These are phyloP conservation scores for Andricus curvator DNA, from an alignment of 2,888 invertebrate species.

Conservation along the genomic window DNA sequence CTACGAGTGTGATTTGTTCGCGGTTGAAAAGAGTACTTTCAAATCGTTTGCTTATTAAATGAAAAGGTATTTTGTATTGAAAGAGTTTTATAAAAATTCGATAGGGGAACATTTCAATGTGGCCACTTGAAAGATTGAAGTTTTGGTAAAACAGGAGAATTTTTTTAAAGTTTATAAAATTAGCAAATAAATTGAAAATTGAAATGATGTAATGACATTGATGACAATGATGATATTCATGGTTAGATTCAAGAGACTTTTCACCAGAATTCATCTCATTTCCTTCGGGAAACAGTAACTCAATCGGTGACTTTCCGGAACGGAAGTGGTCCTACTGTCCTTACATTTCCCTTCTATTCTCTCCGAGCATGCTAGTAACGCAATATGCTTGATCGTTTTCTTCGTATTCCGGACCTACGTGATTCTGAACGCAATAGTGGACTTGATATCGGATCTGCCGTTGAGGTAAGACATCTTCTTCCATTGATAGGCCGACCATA, in stretches of 20 bases:
- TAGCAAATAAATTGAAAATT: no score
- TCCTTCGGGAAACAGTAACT: constrained; percentile 33
- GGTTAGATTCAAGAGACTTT: background rate
- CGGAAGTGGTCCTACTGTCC: constrained; percentile 36
- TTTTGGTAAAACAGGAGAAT: no score
- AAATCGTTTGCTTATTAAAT: background rate
- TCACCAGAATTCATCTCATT: constrained; percentile 2
- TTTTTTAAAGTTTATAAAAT: no score
- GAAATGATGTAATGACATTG: background rate
- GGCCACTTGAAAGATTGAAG: no score
- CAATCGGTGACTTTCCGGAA: constrained; percentile 29
- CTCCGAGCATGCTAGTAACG: constrained; percentile 9
- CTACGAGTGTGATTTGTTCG: background rate
- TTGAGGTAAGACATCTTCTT: constrained; percentile 23
- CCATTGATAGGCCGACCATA: background rate
- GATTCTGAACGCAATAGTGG: constrained; percentile 34
- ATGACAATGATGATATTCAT: no score
- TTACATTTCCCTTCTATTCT: constrained; percentile 25
- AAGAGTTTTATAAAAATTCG: no score
- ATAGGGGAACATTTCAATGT: no score
- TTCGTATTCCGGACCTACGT: constrained; percentile 12
- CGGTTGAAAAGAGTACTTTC: background rate
- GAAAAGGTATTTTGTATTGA: no score
- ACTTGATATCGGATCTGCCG: constrained; percentile 29
- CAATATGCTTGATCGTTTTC: constrained; percentile 23